Evolutionary conservation across 2,113 vertebrate genomes (phyloP), one percentile per base, ranked within the genome.

Genomic region (Embiotoca jacksoni): DNA sequence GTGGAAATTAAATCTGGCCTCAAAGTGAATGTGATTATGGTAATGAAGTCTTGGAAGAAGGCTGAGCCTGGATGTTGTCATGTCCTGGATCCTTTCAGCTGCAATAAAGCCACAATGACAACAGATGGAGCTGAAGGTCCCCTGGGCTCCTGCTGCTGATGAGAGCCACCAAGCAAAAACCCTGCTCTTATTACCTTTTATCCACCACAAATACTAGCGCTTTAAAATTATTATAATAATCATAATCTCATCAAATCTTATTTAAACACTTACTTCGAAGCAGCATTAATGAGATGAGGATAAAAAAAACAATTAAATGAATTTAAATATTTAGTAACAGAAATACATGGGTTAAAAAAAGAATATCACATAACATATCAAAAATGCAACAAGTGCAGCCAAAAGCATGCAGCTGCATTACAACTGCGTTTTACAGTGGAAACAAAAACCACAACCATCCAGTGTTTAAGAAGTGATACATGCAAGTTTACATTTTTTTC

Each of bases 61-160:
- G 58, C 14, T 31, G 78, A 41, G 69, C 6, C 81, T 83, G 86
- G 85, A 88, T 87, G 68, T 71, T 87, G 80, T 88, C 82, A 80
- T 86, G 87, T 89, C 82, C 89, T 93, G 92, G 92, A 91, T 79
- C 83, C 91, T 82, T 82, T 87, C 53, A 67, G 80, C 85, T 91
- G 92, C 77, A 92, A 92, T 91, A 81, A 92, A 83, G 85, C 88
- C 74, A 72, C 82, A 64, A 53, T 80, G 84, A 86, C 88, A 92
- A 90, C 94, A 95, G 94, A 95, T 95, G 94, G 93, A 89, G 90
- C 88, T 84, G 80, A 44, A 16, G 80, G 66, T 91, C 93, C 91
- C 88, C 72, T 80, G 93, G 88, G 93, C 84, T 61, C 39, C 6
- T 69, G 78, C 46, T 85, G 61, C 80, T 85, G 60, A 75, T 86